Evolutionary conservation across 2,113 vertebrate genomes (phyloP).

Genomic region (Pleuronectes platessa): DNA sequence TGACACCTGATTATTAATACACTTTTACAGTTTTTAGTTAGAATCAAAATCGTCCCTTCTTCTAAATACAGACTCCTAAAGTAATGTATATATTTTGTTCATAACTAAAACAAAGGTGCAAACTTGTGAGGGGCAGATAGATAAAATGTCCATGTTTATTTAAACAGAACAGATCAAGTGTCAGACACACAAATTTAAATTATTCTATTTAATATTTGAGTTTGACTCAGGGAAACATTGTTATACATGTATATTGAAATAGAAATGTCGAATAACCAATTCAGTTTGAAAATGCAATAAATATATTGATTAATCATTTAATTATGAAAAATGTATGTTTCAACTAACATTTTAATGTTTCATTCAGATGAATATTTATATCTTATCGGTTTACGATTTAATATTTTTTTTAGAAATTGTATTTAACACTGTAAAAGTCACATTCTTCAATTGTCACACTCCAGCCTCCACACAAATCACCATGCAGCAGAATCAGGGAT

Average conservation of each 20-base stretch:
- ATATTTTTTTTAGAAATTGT: background rate
- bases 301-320: too few species aligned
- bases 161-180: too few species aligned
- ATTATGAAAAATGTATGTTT: too few species aligned
- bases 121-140: too few species aligned
- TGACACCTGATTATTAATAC: background rate
- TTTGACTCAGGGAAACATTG: too few species aligned
- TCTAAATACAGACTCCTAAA: background rate
- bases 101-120: too few species aligned
- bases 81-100: background rate
- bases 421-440: background rate
- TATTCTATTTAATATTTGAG: background rate
- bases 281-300: too few species aligned
- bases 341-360: too few species aligned
- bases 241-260: background rate
- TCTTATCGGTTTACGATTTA: background rate
- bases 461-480: slow-evolving; percentile 7
- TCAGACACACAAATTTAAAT: too few species aligned
- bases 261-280: background rate
- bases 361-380: background rate
- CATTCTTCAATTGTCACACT: background rate
- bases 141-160: too few species aligned
- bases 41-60: background rate
- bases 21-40: background rate
- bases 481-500: background rate